Conservation (phyloP, 2,797 vertebrate species). For the Sternarchorhynchus goeldii region DNA sequence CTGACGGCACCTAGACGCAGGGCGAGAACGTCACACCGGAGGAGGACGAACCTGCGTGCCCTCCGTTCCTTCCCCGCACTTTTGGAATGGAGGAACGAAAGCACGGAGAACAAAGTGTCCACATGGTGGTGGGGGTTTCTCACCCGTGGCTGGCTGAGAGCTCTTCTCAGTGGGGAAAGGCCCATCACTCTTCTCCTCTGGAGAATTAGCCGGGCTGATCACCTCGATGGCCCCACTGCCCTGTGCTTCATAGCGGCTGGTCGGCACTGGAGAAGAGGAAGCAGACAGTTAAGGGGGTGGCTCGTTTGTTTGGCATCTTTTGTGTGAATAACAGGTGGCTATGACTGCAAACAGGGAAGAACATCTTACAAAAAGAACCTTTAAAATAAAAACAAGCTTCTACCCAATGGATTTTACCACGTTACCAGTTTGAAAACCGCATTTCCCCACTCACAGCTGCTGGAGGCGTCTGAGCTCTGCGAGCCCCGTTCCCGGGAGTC, state of each 20-base stretch:
- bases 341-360: too few relatives aligned
- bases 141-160: conserved; percentile 73
- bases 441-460: conserved; percentile 84
- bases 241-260: conserved; percentile 87
- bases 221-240: conserved; percentile 90
- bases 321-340: too few relatives aligned
- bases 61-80: neutral
- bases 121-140: conserved; percentile 6
- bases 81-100: too few relatives aligned
- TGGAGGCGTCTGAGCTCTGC: conserved; percentile 95
- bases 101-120: neutral
- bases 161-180: conserved; percentile 81
- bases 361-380: too few relatives aligned
- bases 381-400: neutral
- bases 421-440: neutral
- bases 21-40: conserved; percentile 8
- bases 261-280: conserved; percentile 77
- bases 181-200: conserved; percentile 84
- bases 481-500: conserved; percentile 91
- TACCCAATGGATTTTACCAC: conserved; percentile 5
- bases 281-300: conserved; percentile 3
- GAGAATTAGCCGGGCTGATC: conserved; percentile 94
- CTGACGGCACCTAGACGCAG: conserved; percentile 72
- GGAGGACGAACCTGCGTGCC: neutral
- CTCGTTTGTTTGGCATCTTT: neutral